Evolutionary conservation across 2,888 invertebrate genomes (phyloP), one percentile per base, ranked within the genome.

Genomic region (Euspilapteryx auroguttella): DNA sequence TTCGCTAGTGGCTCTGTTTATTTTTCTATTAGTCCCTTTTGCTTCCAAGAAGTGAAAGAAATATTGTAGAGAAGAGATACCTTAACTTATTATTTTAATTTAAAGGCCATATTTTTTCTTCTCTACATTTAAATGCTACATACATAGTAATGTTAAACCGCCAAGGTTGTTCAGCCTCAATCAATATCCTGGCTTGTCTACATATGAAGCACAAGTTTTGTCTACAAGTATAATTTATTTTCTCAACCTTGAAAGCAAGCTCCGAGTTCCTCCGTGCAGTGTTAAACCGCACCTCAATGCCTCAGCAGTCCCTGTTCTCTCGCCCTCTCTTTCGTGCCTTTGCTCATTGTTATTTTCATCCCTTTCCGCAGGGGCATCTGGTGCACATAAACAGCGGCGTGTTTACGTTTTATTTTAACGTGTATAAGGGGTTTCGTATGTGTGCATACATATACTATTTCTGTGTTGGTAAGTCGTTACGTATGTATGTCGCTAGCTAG

Each of bases 311-410:
- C 5, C 17, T 5, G 17, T 41, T 36, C 38, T 47, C 48, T 44
- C 44, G 53, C 37, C 45, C 49, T 43, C 45, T 53, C 61, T 42
- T 55, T 46, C 43, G 66, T 66, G 58, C 49, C 43, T 64, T 24
- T 45, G 32, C 33, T 40, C 39, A 40, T 46, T 44, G 37, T 39
- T 37, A 39, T 47, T 35, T 51, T 47, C 43, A 56, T 73, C 73
- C 58, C 68, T 53, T 50, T 73, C 65, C 58, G 48, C 48, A 45
- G 57, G 73, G 73, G 69, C 75, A 75, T 73, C 71, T 75, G 75
- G 69, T 64, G 56, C 56, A 68, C 68, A 69, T 65, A 71, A 65
- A 65, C 63, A 62, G 65, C 56, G 49, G 58, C 53, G 48, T 73
- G 71, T 71, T 71, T 71, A 73, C 37, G 47, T 55, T 43, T 59